Evolutionary conservation across 2,797 vertebrate genomes (phyloP).

Genomic region (Allobates femoralis): DNA sequence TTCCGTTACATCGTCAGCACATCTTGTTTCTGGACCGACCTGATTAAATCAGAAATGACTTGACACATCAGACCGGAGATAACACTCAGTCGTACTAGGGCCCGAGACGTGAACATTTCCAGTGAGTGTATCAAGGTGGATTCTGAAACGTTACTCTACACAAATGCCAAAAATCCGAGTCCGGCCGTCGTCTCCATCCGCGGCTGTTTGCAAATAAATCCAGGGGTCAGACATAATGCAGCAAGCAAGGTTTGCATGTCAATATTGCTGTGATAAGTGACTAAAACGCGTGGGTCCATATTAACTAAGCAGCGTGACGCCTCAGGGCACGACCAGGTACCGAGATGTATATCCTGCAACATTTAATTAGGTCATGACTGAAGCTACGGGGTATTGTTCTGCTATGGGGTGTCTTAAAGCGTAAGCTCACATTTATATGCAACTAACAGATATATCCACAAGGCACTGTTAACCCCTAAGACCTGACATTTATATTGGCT

Average conservation of each 20-base stretch:
- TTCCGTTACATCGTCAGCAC: slow-evolving; percentile 7
- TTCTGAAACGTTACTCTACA: slow-evolving; percentile 74
- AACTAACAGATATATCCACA: slow-evolving; percentile 24
- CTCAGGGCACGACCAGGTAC: slow-evolving; percentile 25
- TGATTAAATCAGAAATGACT: slow-evolving; percentile 30
- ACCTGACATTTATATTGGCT: slow-evolving; percentile 23
- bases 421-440: slow-evolving; percentile 21
- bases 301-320: slow-evolving; percentile 43
- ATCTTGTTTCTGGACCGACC: slow-evolving; percentile 36
- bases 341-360: slow-evolving; percentile 25
- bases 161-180: slow-evolving; percentile 78
- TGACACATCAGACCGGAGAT: slow-evolving; percentile 19
- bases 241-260: slow-evolving; percentile 18
- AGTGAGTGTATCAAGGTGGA: slow-evolving; percentile 75
- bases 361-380: slow-evolving; percentile 44
- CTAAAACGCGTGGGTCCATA: slow-evolving; percentile 11
- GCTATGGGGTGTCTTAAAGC: slow-evolving; percentile 42
- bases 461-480: slow-evolving; percentile 51
- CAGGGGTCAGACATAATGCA: background rate
- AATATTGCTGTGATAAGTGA: background rate
- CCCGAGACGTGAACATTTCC: slow-evolving; percentile 64
- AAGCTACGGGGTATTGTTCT: slow-evolving; percentile 26
- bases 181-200: slow-evolving; percentile 75
- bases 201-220: slow-evolving; percentile 62
- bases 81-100: slow-evolving; percentile 32